These are phyloP conservation scores for Elgaria multicarinata DNA, from an alignment of 2,113 vertebrate species.

Conservation along the genomic window DNA sequence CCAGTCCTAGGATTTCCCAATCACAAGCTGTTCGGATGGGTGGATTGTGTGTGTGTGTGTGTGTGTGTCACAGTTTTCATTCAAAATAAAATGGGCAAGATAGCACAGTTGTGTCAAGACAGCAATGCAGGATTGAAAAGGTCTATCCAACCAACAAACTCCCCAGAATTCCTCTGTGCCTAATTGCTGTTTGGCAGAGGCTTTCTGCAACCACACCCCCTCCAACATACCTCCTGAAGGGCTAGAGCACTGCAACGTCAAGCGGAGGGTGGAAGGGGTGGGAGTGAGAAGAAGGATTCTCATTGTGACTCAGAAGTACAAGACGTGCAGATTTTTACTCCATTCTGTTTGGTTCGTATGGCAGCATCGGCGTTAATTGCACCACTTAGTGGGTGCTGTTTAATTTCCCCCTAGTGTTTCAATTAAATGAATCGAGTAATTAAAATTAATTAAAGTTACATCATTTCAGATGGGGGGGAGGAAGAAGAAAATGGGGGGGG, in stretches of 20 bases:
- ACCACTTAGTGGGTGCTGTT: slow-evolving; percentile 62
- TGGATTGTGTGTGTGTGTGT: background rate
- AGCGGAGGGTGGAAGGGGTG: background rate
- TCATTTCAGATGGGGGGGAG: background rate
- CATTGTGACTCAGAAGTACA: slow-evolving; percentile 61
- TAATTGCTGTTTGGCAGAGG: slow-evolving; percentile 34
- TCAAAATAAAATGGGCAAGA: background rate
- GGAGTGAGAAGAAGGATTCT: slow-evolving; percentile 18
- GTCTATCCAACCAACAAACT: background rate
- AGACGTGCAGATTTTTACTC: slow-evolving; percentile 25
- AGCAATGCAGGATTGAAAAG: background rate
- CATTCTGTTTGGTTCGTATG: slow-evolving; percentile 61
- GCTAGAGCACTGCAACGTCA: slow-evolving; percentile 31
- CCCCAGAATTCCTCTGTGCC: background rate
- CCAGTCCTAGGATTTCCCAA: background rate
- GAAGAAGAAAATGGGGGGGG: background rate
- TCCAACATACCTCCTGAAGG: slow-evolving; percentile 57
- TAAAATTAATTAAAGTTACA: slow-evolving; percentile 78
- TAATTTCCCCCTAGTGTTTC: slow-evolving; percentile 73
- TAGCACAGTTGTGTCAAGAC: background rate
- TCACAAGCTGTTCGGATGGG: no score
- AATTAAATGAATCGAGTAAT: slow-evolving; percentile 76
- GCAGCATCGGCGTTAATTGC: slow-evolving; percentile 65
- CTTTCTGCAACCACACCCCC: slow-evolving; percentile 60
- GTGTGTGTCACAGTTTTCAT: background rate